Evolutionary conservation across 2,113 vertebrate species (phyloP).

Genomic region (Heterocephalus glaber): DNA sequence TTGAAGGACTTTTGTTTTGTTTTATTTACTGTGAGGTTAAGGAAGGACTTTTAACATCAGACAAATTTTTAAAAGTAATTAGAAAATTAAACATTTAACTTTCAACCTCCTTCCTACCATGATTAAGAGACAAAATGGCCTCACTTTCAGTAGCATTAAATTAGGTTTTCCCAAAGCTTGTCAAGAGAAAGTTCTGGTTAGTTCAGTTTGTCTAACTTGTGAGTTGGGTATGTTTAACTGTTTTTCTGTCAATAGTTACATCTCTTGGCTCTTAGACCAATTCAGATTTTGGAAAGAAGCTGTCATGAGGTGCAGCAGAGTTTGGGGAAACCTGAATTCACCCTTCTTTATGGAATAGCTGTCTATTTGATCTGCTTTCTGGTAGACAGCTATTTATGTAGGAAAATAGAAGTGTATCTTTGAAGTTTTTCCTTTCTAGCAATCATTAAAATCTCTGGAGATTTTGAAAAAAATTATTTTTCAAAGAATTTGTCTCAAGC

Average conservation of each 20-base stretch:
- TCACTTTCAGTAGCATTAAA: not conserved
- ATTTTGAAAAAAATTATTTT: not conserved
- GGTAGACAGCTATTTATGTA: not conserved
- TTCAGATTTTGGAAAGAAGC: not conserved
- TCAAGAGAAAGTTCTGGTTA: not conserved
- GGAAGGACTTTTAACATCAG: slow-evolving; percentile 36
- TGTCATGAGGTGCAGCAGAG: not conserved
- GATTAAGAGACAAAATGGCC: not conserved
- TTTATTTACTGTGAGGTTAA: slow-evolving; percentile 1
- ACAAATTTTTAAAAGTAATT: slow-evolving; percentile 43
- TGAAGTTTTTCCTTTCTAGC: not conserved
- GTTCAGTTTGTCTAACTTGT: not conserved
- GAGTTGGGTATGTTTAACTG: not conserved
- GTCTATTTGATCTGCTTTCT: not conserved
- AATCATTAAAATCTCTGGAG: not conserved
- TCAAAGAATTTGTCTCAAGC: not conserved
- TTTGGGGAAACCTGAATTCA: not conserved
- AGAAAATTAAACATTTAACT: not conserved
- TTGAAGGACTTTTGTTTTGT: not conserved
- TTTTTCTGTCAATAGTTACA: not conserved
- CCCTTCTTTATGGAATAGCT: not conserved
- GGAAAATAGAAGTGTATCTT: slow-evolving; percentile 5
- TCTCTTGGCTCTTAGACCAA: not conserved
- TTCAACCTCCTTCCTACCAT: not conserved
- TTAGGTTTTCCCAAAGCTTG: not conserved